Conservation (phyloP, 2,113 vertebrate species). For the Alaudala cheleensis region DNA sequence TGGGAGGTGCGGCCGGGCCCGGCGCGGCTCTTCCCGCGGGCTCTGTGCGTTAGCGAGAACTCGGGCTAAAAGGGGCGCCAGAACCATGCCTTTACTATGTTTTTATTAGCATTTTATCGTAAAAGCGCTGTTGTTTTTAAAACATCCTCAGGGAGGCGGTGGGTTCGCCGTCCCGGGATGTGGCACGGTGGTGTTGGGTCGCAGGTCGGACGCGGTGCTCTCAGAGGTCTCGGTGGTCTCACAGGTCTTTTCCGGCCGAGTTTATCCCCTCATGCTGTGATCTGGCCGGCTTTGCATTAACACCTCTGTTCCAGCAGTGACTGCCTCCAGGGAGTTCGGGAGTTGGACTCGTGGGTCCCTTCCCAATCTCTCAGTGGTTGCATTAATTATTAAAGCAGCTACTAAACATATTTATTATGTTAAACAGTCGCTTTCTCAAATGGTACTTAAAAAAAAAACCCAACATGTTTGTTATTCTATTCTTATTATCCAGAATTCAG, state of each 20-base stretch:
- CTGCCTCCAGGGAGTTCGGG: accelerated
- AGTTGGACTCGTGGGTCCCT: background rate
- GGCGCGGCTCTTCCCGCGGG: background rate
- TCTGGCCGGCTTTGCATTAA: accelerated
- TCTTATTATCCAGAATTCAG: accelerated
- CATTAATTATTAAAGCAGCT: accelerated
- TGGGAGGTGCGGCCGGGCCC: conserved; percentile 56
- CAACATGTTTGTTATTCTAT: accelerated
- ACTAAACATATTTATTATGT: accelerated
- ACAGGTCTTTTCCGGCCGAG: accelerated
- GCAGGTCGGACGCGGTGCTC: accelerated
- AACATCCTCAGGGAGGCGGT: accelerated
- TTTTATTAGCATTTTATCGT: accelerated
- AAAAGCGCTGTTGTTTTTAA: accelerated
- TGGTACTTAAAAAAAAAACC: too few species aligned
- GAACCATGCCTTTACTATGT: accelerated
- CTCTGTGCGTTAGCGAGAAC: accelerated
- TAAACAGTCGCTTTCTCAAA: accelerated
- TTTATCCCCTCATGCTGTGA: accelerated
- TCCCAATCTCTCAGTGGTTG: background rate
- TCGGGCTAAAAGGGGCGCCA: accelerated
- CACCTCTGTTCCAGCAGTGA: accelerated
- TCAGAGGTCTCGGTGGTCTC: accelerated
- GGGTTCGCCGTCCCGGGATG: accelerated
- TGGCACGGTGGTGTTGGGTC: background rate